These are phyloP conservation scores for Chaetophractus vellerosus DNA, from an alignment of 2,797 vertebrate species.

Conservation along the genomic window DNA sequence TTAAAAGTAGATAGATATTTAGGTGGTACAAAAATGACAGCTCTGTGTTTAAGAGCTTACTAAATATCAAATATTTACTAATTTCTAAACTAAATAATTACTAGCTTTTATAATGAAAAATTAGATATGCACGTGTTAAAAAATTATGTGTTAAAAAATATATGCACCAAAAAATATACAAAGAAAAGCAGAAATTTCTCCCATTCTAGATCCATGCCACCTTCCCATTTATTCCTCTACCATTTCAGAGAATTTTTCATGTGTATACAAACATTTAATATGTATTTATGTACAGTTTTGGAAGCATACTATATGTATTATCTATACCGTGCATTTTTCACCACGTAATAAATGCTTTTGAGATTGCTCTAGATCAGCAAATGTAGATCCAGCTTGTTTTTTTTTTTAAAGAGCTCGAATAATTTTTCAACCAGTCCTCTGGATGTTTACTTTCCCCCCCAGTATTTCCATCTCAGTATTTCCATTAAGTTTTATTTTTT, in stretches of 20 bases:
- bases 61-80: neutral
- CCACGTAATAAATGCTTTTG: neutral
- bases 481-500: too few species aligned
- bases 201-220: neutral
- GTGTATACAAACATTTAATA: neutral
- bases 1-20: neutral
- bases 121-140: neutral
- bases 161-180: constrained; percentile 32
- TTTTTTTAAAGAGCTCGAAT: constrained; percentile 3
- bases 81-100: constrained; percentile 41
- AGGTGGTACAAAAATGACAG: neutral
- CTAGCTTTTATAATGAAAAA: constrained; percentile 46
- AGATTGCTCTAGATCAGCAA: neutral
- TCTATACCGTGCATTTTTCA: neutral
- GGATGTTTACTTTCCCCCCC: neutral
- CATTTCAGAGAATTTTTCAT: constrained; percentile 9
- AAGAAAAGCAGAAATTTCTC: neutral
- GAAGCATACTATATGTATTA: neutral
- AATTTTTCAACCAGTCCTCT: neutral
- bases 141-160: too few species aligned
- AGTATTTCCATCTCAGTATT: neutral
- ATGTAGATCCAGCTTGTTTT: neutral
- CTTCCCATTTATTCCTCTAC: neutral
- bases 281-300: neutral
- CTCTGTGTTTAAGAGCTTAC: constrained; percentile 19